A percentile compares a stretch with the other conserved stretches of the same genome.
These are phyloP conservation scores for Charadrius vociferus DNA, from an alignment of 2,113 vertebrate species.

Conservation along the genomic window DNA sequence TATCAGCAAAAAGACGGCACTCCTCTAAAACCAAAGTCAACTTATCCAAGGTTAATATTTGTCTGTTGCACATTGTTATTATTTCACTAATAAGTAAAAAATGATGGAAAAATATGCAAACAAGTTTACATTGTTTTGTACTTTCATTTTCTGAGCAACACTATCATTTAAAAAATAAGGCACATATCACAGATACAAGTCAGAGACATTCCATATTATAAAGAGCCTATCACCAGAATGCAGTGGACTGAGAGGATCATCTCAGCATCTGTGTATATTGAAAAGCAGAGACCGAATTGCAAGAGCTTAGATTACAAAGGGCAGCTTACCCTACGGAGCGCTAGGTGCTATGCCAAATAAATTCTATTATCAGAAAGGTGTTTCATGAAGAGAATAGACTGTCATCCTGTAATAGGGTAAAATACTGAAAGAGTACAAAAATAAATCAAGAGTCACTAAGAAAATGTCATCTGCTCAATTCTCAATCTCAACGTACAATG, in stretches of 20 bases:
- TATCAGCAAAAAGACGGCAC: background rate
- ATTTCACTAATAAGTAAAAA: background rate
- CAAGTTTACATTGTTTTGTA: background rate
- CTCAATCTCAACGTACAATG: background rate
- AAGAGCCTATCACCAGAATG: background rate
- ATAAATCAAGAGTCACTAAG: background rate
- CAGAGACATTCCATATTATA: background rate
- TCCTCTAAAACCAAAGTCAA: background rate
- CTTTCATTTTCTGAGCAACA: background rate
- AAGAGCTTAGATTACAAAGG: background rate
- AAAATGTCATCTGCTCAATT: background rate
- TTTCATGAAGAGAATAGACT: background rate
- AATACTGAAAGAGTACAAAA: background rate
- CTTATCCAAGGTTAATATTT: background rate
- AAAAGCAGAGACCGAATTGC: background rate
- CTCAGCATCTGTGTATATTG: background rate
- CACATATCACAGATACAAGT: background rate
- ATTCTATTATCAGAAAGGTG: background rate
- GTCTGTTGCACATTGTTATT: background rate
- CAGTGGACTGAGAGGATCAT: background rate
- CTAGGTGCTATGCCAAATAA: background rate
- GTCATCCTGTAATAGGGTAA: too few species aligned
- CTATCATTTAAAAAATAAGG: background rate
- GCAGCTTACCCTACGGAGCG: background rate
- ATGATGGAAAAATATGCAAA: background rate